Evolutionary conservation across 53 echinoderm and acorn worm genomes (phyloP), one percentile per base, ranked within the genome.

Genomic region (Zoroaster sp.): DNA sequence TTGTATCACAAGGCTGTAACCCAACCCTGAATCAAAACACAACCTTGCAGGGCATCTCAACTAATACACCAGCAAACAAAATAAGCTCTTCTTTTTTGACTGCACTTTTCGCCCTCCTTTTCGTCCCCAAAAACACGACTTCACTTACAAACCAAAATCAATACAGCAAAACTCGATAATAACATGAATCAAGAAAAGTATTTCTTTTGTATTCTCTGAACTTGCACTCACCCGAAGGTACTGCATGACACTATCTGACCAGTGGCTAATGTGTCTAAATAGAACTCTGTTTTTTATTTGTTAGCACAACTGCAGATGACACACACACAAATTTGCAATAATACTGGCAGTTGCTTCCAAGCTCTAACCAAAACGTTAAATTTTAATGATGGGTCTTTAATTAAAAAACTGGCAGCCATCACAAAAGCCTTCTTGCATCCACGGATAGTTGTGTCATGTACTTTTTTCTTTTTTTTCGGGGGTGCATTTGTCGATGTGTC

Each of bases 331-430:
- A 49, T 53, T 53, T 23, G 8, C 28, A 59, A 59, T 59, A 28
- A 59, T 23, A 59, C 28, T 2, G 6, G 59, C 18, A 34, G 14
- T 17, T 69, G 69, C 31, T 35, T 35, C 33, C 76, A 47, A 51
- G 47, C 45, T 34, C 14, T 47, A 31, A 17, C 34, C 5, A 0
- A 51, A 78, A 34, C 59, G 21, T 78, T 52, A 78, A 78, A 78
- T 78, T 59, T 78, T 78, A 78, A 78, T 78, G 78, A 78, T 35
- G 38, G 75, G 54, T 37, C 54, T 53, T 78, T 78, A 78, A 78
- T 78, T 78, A 78, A 78, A 78, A 77, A 77, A 77, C 55, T 9
- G 78, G 38, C 8, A 37, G 8, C 35, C 35, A 54, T 53, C 59
- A 54, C 78, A 78, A 54, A 35, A 3, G 23, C 20, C 21, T 10